A percentile compares a stretch with the other conserved stretches of the same genome.
phyloP scores from a whole-genome alignment of 1,140 invertebrate genomes.

The Anastrepha ludens region DNA sequence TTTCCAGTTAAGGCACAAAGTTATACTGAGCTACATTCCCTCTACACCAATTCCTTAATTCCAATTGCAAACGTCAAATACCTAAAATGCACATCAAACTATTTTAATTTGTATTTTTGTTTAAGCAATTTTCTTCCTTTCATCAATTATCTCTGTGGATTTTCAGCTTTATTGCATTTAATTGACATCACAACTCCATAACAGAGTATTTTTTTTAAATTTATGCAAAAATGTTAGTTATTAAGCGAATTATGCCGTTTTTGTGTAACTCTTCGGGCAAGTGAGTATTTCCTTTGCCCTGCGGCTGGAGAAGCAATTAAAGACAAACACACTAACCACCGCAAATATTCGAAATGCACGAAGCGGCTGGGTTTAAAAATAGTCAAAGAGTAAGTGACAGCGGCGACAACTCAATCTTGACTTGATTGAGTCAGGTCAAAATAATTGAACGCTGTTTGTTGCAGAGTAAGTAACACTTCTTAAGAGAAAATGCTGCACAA shows the following conservation, averaged over 20 bases:
- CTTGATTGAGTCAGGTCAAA: constrained; percentile 73
- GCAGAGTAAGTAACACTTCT: neutral
- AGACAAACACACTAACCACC: neutral
- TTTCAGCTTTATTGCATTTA: constrained; percentile 2
- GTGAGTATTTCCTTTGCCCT: neutral
- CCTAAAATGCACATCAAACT: no score
- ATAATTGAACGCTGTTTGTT: constrained; percentile 64
- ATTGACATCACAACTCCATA: constrained; percentile 15
- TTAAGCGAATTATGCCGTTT: neutral
- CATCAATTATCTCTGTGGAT: neutral
- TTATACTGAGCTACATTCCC: no score
- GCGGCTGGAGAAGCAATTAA: constrained; percentile 3
- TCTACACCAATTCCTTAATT: no score
- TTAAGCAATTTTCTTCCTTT: no score
- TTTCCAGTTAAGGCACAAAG: no score
- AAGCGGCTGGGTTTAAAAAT: neutral
- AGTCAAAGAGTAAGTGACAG: neutral
- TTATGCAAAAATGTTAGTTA: neutral
- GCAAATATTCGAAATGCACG: neutral
- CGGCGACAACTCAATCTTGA: constrained; percentile 62
- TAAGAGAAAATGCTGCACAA: neutral
- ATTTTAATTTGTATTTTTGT: no score
- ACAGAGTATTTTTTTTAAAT: neutral
- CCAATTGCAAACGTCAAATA: no score
- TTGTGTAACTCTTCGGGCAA: neutral